A percentile compares a stretch with the other conserved stretches of the same genome.
These are phyloP conservation scores for Podiceps cristatus DNA, from an alignment of 2,113 vertebrate genomes.

Conservation along the genomic window DNA sequence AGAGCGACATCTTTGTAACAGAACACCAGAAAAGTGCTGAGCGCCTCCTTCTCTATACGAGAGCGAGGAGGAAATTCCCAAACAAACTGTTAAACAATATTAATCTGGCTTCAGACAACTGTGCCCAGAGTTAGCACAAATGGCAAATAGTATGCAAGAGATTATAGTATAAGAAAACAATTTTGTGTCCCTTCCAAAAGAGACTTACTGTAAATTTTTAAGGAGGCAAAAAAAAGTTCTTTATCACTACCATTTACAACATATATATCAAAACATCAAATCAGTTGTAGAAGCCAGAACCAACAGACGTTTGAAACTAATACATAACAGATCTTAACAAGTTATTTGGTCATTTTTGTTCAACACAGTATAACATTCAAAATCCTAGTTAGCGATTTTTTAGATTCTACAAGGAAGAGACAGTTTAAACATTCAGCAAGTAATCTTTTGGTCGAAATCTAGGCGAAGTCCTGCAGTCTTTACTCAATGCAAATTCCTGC, in stretches of 20 bases:
- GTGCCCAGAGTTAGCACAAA: neutral
- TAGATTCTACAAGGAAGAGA: neutral
- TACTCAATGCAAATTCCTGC: neutral
- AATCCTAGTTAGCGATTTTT: neutral
- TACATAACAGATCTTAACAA: neutral
- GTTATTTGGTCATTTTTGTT: neutral
- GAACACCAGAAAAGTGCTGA: neutral
- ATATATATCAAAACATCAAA: neutral
- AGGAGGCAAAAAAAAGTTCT: neutral
- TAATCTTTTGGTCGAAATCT: neutral
- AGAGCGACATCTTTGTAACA: neutral
- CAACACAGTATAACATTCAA: neutral
- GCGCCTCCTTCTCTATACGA: neutral
- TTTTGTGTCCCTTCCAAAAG: neutral
- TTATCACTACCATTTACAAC: neutral
- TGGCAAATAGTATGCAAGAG: neutral
- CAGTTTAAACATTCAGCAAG: neutral
- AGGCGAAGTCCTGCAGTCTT: neutral
- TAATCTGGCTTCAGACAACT: neutral
- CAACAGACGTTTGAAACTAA: neutral
- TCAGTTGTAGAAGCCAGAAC: neutral
- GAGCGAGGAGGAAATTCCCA: neutral
- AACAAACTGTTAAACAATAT: neutral
- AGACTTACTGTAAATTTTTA: neutral
- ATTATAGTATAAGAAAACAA: neutral